A percentile compares a stretch with the other conserved stretches of the same genome.
phyloP scores from a whole-genome alignment of 2,113 vertebrate genomes.

The Cyphomyrus discorhynchus region DNA sequence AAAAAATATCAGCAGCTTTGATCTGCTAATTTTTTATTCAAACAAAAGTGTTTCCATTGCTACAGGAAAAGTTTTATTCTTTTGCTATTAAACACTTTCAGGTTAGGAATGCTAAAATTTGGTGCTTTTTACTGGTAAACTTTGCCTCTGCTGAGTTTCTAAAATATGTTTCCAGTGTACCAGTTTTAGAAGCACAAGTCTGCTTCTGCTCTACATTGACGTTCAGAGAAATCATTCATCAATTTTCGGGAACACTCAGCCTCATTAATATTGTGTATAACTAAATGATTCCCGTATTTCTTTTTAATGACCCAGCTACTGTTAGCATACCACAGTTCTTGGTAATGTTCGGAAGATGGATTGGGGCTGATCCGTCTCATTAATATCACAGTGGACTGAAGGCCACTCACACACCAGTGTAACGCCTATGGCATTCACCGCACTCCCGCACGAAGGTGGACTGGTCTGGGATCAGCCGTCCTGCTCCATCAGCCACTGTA shows the following conservation, averaged over 20 bases:
- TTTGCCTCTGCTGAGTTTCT: neutral
- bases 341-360: neutral
- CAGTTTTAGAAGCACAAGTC: neutral
- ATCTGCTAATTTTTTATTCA: neutral
- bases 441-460: neutral
- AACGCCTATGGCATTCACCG: neutral
- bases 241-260: neutral
- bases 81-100: neutral
- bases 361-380: neutral
- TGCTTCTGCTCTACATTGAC: neutral
- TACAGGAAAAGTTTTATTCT: neutral
- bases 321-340: neutral
- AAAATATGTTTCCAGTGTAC: too few relatives aligned
- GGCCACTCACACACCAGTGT: neutral
- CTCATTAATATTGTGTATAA: neutral
- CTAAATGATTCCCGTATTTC: neutral
- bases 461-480: neutral
- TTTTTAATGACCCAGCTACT: conserved; percentile 3
- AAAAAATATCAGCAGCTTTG: neutral
- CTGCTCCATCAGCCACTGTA: neutral
- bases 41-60: neutral
- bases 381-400: neutral
- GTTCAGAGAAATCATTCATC: neutral
- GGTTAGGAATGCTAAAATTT: neutral
- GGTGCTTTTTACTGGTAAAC: neutral